These are phyloP conservation scores for Pedionomus torquatus DNA, from an alignment of 2,113 vertebrate species.

Conservation along the genomic window DNA sequence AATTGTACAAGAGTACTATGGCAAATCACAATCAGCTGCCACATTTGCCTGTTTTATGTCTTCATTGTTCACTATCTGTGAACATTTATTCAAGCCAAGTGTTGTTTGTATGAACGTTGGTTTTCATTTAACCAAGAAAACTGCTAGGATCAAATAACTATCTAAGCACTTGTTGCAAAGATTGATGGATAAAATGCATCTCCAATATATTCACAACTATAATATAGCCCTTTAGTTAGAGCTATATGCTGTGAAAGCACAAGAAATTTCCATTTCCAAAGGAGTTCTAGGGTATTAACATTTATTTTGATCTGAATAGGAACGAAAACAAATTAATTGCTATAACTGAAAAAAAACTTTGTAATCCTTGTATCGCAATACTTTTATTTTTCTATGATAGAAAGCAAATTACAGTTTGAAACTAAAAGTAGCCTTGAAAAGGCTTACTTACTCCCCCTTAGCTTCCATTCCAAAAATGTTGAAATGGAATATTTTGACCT, in stretches of 20 bases:
- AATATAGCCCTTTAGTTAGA: neutral
- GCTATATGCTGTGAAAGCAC: neutral
- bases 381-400: neutral
- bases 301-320: neutral
- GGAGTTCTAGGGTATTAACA: neutral
- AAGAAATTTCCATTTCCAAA: neutral
- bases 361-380: neutral
- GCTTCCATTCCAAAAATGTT: slow-evolving; percentile 24
- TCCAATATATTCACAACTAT: neutral
- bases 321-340: neutral
- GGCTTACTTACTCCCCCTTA: neutral
- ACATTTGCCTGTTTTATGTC: slow-evolving; percentile 5
- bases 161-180: slow-evolving; percentile 31
- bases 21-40: slow-evolving; percentile 34
- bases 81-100: slow-evolving; percentile 28
- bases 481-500: slow-evolving; percentile 71
- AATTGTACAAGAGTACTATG: neutral
- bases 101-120: neutral
- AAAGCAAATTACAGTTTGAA: slow-evolving; percentile 4
- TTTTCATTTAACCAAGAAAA: slow-evolving; percentile 22
- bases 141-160: neutral
- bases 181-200: neutral
- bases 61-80: slow-evolving; percentile 39
- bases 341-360: neutral
- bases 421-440: slow-evolving; percentile 48